Base-by-base conservation (phyloP, 1,140 invertebrate genomes). In the Apis mellifera region DNA sequence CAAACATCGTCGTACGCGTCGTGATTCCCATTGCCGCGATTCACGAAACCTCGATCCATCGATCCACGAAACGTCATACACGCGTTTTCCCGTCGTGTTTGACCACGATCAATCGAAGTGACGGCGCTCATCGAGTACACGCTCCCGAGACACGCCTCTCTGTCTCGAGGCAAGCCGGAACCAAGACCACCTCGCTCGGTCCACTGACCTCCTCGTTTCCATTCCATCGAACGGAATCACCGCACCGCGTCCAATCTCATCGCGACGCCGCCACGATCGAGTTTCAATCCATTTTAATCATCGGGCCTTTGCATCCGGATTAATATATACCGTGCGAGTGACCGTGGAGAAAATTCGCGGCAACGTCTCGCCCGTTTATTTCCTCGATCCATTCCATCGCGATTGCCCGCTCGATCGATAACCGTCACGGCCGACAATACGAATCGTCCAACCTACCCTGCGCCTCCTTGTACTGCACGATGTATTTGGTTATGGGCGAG, bases 381-480 rank as follows among this genome's bases (percentile, higher is more conserved):
- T n/a, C n/a, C n/a, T 3, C 32, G 32, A 55, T 19, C 54, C 1
- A n/a, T n/a, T n/a, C n/a, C n/a, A n/a, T n/a, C 54, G 13, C 54
- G 15, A 55, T 17, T 0, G 54, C 50, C 15, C 21, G 23, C 2
- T 32, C 32, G 2, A 2, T 12, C 13, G 21, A 68, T 4, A n/a
- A n/a, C 64, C 64, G 65, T 76, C n/a, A 9, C 7, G 23, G 19
- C 12, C 54, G 13, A 73, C 62, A 73, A 80, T 74, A 70, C 77
- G 78, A 80, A 68, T 62, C 55, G 50, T n/a, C 9, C 32, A 54
- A 91, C 91, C 76, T 92, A 95, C 95, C 95, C 92, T 94, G 94
- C 17, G 95, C 95, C 89, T 95, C 95, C 91, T 95, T 96, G 90
- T 95, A 95, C 84, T 96, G 95, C 69, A 96, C 92, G 86, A 95